Conservation (phyloP, 1,140 invertebrate genomes). For the Anadara kagoshimensis region DNA sequence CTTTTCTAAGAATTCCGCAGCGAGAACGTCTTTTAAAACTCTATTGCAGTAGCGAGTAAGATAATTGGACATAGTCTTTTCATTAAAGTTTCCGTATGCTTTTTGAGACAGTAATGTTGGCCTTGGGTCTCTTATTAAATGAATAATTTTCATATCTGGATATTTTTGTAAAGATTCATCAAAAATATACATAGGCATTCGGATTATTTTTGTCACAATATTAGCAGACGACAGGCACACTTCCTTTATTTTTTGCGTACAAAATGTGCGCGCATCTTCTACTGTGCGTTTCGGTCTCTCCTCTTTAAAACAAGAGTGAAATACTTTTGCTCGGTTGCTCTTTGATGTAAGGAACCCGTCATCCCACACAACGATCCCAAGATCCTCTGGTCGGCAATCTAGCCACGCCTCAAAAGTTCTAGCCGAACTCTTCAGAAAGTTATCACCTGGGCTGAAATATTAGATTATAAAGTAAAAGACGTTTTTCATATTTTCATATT, state of each 20-base stretch:
- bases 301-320: neutral
- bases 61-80: neutral
- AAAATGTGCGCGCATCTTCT: slow-evolving; percentile 4
- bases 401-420: no score
- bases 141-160: slow-evolving; percentile 29
- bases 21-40: slow-evolving; percentile 35
- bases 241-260: slow-evolving; percentile 18
- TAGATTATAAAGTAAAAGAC: no score
- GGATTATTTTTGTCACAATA: slow-evolving; percentile 38
- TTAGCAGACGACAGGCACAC: slow-evolving; percentile 23
- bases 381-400: neutral
- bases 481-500: no score
- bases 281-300: neutral
- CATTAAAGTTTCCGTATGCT: slow-evolving; percentile 10
- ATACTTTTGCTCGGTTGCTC: slow-evolving; percentile 16
- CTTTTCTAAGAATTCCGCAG: slow-evolving; percentile 7
- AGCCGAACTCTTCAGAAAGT: no score
- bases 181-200: slow-evolving; percentile 23
- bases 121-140: slow-evolving; percentile 34
- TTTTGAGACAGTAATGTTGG: slow-evolving; percentile 27
- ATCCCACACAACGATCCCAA: neutral
- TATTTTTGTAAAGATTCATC: slow-evolving; percentile 14
- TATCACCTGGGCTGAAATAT: no score
- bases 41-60: slow-evolving; percentile 6
- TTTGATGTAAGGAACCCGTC: slow-evolving; percentile 4